A percentile compares a stretch with the other conserved stretches of the same genome.
phyloP scores from a whole-genome alignment of 2,888 invertebrate species.

The Brenthis daphne region DNA sequence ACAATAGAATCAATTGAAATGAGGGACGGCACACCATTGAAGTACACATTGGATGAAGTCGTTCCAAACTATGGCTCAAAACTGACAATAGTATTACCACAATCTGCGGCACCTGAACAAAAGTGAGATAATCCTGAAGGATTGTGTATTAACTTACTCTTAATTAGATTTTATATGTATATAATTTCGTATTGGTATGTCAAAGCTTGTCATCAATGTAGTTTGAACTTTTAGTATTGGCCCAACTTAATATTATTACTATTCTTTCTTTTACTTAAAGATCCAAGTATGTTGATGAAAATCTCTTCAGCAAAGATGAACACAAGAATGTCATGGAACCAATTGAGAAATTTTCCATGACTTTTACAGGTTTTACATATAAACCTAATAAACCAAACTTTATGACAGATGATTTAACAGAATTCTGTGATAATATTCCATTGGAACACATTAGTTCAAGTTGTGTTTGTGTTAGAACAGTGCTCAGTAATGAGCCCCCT shows the following conservation, averaged over 20 bases:
- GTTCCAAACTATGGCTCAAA: constrained; percentile 89
- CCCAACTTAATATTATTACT: background rate
- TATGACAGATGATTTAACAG: constrained; percentile 23
- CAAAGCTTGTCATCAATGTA: background rate
- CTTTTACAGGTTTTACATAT: constrained; percentile 33
- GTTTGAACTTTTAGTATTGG: background rate
- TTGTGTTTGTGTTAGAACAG: constrained; percentile 8
- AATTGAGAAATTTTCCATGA: constrained; percentile 27
- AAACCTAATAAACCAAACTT: constrained; percentile 22
- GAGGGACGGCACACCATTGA: constrained; percentile 77
- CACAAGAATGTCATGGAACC: constrained; percentile 24
- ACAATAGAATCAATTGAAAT: constrained; percentile 84
- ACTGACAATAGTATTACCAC: constrained; percentile 86
- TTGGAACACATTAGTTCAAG: constrained; percentile 20
- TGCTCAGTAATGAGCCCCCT: constrained; percentile 18
- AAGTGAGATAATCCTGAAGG: constrained; percentile 60
- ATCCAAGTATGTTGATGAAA: constrained; percentile 3
- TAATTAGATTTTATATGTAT: too few species aligned
- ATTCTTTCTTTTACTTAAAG: constrained; percentile 21
- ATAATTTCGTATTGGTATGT: too few species aligned
- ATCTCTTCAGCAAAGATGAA: constrained; percentile 18
- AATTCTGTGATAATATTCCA: constrained; percentile 8
- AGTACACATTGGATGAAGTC: constrained; percentile 83
- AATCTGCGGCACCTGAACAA: constrained; percentile 58
- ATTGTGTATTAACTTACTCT: background rate